Evolutionary conservation across 2,888 invertebrate genomes (phyloP), one percentile per base, ranked within the genome.

Genomic region (Drosophila mulleri): DNA sequence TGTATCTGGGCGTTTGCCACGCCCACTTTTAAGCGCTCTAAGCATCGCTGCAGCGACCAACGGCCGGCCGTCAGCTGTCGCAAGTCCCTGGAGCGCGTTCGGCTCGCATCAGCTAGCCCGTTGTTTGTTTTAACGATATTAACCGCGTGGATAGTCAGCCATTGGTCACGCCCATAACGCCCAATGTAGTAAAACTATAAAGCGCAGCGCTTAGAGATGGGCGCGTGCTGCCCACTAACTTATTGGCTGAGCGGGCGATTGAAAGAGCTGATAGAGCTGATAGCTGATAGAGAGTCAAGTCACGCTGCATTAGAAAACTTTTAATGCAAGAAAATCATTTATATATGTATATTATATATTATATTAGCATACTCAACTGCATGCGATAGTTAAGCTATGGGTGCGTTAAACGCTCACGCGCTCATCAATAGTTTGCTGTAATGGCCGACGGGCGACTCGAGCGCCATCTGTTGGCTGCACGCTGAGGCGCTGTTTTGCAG

Each of bases 51-150:
- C 16, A 53, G 52, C 32, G 47, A 47, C 32, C 26, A 47, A 47
- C 32, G 41, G 16, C 45, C 41, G 52, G 20, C 35, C 37, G 47
- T 60, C 52, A 42, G 32, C 68, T 54, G 45, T n/a, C 45, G 12
- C 44, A 44, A 47, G 69, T 79, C 77, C 64, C 80, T 57, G 71
- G 67, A 75, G 77, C 61, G 62, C 64, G 45, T 59, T 75, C 58
- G 53, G 66, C 75, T 50, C 67, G 59, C 75, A 64, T 75, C 80
- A 77, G 80, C 80, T 80, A 67, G 71, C 45, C 80, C 67, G 71
- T 78, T 78, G 75, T 74, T 80, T 68, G 75, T 67, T 86, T 83
- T 86, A 83, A 86, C 72, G 72, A 67, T 75, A 74, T 83, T 71
- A 83, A 86, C 75, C 44, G 59, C 69, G 70, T 54, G 72, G 72